A percentile compares a stretch with the other conserved stretches of the same genome.
Conservation (phyloP, 2,797 vertebrate species). For the Yasuhikotakia modesta region DNA sequence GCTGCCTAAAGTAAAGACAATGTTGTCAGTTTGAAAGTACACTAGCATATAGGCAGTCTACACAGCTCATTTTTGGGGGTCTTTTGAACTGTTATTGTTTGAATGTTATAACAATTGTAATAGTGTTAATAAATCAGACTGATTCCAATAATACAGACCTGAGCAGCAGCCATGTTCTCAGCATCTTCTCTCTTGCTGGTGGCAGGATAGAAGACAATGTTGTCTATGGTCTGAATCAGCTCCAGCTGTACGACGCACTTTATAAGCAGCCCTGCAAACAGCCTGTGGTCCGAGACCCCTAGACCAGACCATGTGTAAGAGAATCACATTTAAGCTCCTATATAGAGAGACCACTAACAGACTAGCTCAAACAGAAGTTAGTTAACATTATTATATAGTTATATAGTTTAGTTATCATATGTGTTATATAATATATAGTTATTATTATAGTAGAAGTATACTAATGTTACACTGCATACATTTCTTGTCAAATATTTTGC, state of each 20-base stretch:
- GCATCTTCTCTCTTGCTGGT: conserved; percentile 98
- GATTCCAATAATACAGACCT: conserved; percentile 78
- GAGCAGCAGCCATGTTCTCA: conserved; percentile 94
- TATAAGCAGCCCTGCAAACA: conserved; percentile 95
- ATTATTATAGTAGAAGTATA: too few relatives aligned
- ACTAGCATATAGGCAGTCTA: too few relatives aligned
- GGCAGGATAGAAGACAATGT: conserved; percentile 94
- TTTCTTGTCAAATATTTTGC: too few relatives aligned
- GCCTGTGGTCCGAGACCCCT: conserved; percentile 87
- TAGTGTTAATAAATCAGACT: not conserved
- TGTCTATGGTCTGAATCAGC: conserved; percentile 97
- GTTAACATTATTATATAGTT: not conserved
- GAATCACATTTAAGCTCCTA: not conserved
- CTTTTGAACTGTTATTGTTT: too few relatives aligned
- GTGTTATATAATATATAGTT: too few relatives aligned
- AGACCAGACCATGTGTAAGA: conserved; percentile 16
- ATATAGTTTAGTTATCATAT: too few relatives aligned
- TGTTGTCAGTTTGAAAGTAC: too few relatives aligned
- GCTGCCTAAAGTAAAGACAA: too few relatives aligned
- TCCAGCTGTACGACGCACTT: conserved; percentile 98
- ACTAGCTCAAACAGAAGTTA: not conserved
- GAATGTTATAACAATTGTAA: not conserved
- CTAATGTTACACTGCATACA: too few relatives aligned
- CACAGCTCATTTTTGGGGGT: too few relatives aligned
- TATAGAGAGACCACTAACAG: conserved; percentile 2